Evolutionary conservation across 2,797 vertebrate species (phyloP).

Genomic region (Synanceia verrucosa): DNA sequence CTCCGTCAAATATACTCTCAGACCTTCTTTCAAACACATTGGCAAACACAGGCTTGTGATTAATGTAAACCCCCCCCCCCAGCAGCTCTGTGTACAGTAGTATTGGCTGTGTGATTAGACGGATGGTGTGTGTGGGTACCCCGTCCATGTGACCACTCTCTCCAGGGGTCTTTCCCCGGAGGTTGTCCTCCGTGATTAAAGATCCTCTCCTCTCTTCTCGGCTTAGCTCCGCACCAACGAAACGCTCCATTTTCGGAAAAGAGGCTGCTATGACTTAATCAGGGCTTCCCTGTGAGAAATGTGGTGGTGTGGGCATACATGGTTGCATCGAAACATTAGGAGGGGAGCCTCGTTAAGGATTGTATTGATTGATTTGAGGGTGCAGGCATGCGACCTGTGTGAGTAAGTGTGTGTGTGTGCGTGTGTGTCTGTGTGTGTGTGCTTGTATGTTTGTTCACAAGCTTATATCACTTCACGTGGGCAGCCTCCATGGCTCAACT

Average conservation of each 20-base stretch:
- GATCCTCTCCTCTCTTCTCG: conserved; percentile 26
- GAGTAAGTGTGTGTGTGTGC: neutral
- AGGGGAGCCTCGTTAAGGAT: conserved; percentile 31
- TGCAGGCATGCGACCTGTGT: conserved; percentile 9
- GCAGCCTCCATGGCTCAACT: conserved; percentile 7
- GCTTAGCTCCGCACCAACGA: conserved; percentile 35
- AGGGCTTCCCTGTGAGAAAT: conserved; percentile 73
- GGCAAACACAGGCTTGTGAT: conserved; percentile 12
- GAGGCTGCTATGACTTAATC: conserved; percentile 74
- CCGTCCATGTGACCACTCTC: conserved; percentile 43
- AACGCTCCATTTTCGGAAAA: conserved; percentile 63
- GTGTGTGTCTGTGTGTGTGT: neutral
- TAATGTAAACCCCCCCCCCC: conserved; percentile 18
- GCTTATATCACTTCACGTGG: conserved; percentile 7
- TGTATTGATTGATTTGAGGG: conserved; percentile 63
- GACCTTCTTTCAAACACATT: conserved; percentile 5
- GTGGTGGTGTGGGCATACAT: conserved; percentile 10
- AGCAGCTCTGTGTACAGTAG: conserved; percentile 22
- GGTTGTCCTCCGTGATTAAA: conserved; percentile 44
- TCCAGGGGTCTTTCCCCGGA: conserved; percentile 54
- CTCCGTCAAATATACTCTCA: neutral
- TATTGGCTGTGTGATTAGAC: conserved; percentile 16
- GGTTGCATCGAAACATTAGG: conserved; percentile 23
- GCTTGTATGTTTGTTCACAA: neutral
- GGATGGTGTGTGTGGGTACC: conserved; percentile 13